Evolutionary conservation across 1,140 invertebrate species (phyloP).

Genomic region (Rhagoletis zephyria): DNA sequence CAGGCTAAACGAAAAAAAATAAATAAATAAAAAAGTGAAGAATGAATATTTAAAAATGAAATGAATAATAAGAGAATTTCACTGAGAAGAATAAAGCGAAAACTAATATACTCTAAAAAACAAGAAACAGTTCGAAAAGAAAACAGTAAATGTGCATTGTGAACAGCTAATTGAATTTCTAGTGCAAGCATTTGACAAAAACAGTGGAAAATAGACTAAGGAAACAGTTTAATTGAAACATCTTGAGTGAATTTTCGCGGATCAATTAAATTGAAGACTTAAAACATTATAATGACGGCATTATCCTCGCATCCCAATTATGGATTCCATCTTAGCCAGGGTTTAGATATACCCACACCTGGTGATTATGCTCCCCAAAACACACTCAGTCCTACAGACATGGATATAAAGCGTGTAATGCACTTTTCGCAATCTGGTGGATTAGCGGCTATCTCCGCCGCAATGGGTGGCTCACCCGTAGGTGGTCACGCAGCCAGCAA

Average conservation of each 20-base stretch:
- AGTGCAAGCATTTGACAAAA: constrained; percentile 20
- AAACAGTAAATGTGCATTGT: not conserved
- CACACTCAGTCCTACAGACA: constrained; percentile 67
- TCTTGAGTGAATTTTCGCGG: not conserved
- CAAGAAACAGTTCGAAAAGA: not conserved
- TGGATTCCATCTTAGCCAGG: constrained; percentile 70
- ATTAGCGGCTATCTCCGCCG: constrained; percentile 66
- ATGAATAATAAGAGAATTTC: constrained; percentile 54
- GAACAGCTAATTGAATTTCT: constrained; percentile 5
- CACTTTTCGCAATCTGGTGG: constrained; percentile 67
- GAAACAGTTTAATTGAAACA: not conserved
- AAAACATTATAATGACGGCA: constrained; percentile 64
- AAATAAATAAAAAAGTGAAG: constrained; percentile 20
- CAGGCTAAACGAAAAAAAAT: not conserved
- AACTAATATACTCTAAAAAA: not conserved
- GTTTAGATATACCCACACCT: constrained; percentile 67
- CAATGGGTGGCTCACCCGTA: constrained; percentile 64
- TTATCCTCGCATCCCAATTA: constrained; percentile 72
- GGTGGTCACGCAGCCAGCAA: constrained; percentile 62
- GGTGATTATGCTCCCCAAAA: constrained; percentile 68
- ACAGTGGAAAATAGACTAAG: not conserved
- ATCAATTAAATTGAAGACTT: not conserved
- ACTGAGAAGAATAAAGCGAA: constrained; percentile 56
- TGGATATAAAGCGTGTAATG: constrained; percentile 71
- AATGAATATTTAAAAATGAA: constrained; percentile 42